Conservation (phyloP, 2,113 vertebrate genomes). For the Malurus melanocephalus region DNA sequence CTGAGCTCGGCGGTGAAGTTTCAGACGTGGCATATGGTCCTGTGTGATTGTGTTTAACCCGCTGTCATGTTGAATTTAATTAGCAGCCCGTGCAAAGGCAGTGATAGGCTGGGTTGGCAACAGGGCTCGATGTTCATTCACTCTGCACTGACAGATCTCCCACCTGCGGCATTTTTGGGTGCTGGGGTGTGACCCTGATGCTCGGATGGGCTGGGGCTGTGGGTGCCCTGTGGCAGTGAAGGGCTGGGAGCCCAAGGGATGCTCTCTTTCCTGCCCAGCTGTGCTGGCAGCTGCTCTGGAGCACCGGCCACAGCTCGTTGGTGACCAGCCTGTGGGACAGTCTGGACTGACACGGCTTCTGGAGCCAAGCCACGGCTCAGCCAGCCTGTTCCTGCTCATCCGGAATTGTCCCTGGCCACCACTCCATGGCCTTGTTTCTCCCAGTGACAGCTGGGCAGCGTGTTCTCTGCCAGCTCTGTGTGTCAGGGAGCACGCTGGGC, state of each 20-base stretch:
- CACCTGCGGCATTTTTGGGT: fast-evolving
- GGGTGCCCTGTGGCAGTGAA: fast-evolving
- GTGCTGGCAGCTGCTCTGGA: background rate
- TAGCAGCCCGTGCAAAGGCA: background rate
- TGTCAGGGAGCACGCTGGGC: fast-evolving
- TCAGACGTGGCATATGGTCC: background rate
- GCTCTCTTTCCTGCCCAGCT: fast-evolving
- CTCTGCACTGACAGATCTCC: background rate
- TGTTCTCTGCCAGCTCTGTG: background rate
- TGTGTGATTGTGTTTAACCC: background rate
- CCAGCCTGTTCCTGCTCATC: background rate
- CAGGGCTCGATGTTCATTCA: background rate
- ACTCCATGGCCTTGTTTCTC: background rate
- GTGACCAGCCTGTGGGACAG: fast-evolving
- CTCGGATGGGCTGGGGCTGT: background rate
- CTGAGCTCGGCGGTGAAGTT: background rate
- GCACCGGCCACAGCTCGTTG: background rate
- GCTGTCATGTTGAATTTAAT: background rate
- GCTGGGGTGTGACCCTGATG: too few species aligned
- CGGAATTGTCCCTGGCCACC: background rate
- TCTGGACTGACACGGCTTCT: background rate
- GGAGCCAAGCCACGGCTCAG: background rate
- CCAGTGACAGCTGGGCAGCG: background rate
- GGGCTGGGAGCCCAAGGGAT: fast-evolving
- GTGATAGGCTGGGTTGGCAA: background rate